Percentiles rank a stretch among this genome's conserved stretches.
Conservation (phyloP, 2,888 invertebrate species). For the Omphaloscelis lunosa region DNA sequence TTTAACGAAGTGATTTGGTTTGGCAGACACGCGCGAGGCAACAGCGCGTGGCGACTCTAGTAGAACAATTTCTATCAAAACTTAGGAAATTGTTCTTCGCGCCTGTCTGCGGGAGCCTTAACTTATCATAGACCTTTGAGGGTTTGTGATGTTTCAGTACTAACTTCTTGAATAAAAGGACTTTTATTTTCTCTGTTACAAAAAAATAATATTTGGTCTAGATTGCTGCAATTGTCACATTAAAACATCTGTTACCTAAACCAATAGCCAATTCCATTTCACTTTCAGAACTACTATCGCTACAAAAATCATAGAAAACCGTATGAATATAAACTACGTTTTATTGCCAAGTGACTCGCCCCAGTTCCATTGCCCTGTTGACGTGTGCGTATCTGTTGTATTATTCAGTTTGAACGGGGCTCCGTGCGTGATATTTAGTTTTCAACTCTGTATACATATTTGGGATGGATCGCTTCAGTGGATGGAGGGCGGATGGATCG, state of each 20-base stretch:
- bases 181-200: neutral
- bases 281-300: slow-evolving; percentile 29
- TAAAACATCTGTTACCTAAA: neutral
- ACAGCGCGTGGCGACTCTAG: too few species aligned
- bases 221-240: neutral
- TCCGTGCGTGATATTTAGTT: slow-evolving; percentile 55
- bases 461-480: slow-evolving; percentile 20
- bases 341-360: slow-evolving; percentile 59
- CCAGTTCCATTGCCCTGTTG: slow-evolving; percentile 29
- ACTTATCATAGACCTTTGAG: neutral
- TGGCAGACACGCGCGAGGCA: too few species aligned
- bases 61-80: too few species aligned
- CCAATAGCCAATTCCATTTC: slow-evolving; percentile 23
- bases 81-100: too few species aligned
- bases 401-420: slow-evolving; percentile 58
- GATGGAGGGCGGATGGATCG: slow-evolving; percentile 9
- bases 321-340: slow-evolving; percentile 62
- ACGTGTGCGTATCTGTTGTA: slow-evolving; percentile 57
- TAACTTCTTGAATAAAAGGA: neutral
- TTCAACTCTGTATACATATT: slow-evolving; percentile 10
- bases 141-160: too few species aligned
- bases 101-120: too few species aligned
- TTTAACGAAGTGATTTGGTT: neutral
- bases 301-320: slow-evolving; percentile 43
- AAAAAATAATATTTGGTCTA: neutral